phyloP scores from a whole-genome alignment of 2,113 vertebrate species.

The Laterallus jamaicensis region DNA sequence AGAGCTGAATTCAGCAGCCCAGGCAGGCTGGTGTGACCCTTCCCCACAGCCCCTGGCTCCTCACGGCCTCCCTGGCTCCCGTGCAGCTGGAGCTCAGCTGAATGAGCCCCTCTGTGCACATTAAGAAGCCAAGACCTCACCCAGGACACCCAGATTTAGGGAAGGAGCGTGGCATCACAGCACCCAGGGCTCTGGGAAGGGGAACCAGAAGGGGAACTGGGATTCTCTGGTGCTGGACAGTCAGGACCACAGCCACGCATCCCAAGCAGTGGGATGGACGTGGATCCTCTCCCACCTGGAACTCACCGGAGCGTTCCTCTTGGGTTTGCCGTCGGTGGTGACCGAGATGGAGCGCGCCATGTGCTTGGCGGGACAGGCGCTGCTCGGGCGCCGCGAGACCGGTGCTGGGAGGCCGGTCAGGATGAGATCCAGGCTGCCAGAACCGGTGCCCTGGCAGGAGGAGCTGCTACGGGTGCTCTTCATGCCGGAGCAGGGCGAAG shows the following conservation, averaged over 20 bases:
- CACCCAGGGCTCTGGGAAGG: background rate
- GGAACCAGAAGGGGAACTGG: too few relatives aligned
- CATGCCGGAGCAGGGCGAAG: conserved; percentile 70
- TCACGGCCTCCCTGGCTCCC: fast-evolving
- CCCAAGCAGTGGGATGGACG: background rate
- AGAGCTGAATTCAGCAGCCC: background rate
- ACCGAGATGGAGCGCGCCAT: conserved; percentile 83
- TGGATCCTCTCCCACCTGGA: background rate
- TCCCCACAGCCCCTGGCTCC: background rate
- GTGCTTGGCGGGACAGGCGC: conserved; percentile 75
- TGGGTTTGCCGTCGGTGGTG: conserved; percentile 72
- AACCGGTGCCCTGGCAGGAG: conserved; percentile 50
- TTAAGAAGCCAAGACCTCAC: fast-evolving
- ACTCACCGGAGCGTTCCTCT: conserved; percentile 83
- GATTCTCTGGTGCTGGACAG: too few relatives aligned
- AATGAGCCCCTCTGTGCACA: fast-evolving
- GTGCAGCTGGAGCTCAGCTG: background rate
- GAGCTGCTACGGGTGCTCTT: conserved; percentile 79
- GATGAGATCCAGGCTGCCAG: conserved; percentile 76
- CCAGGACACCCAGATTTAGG: fast-evolving
- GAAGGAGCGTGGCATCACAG: fast-evolving
- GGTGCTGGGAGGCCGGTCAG: conserved; percentile 82
- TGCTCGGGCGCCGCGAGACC: conserved; percentile 80
- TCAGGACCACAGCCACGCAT: background rate
- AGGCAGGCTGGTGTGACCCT: background rate